Evolutionary conservation across 1,140 invertebrate species (phyloP).

Genomic region (Orussus abietinus): DNA sequence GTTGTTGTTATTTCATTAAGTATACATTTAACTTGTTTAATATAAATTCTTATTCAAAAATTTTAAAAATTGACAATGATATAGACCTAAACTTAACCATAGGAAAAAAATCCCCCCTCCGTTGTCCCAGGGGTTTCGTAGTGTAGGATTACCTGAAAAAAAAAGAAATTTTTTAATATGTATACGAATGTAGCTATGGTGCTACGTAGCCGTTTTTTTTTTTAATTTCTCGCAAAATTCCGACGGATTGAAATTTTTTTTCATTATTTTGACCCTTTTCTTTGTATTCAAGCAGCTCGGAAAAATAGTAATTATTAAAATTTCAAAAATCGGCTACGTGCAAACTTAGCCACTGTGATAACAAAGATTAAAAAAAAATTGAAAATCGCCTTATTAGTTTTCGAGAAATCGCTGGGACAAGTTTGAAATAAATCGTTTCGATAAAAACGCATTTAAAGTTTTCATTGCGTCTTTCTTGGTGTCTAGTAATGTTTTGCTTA

Average conservation of each 20-base stretch:
- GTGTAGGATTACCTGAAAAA: not conserved
- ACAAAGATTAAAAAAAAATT: not conserved
- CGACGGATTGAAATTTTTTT: not conserved
- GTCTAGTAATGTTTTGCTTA: not conserved
- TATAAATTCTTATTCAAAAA: not conserved
- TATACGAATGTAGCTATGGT: no score
- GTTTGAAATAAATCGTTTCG: not conserved
- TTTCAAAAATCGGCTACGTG: not conserved
- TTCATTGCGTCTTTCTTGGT: conserved; percentile 1
- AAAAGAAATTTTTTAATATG: no score
- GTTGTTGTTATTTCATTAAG: no score
- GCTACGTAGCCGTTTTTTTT: no score
- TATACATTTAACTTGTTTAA: no score
- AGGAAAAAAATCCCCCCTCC: not conserved
- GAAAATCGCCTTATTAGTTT: conserved; percentile 1
- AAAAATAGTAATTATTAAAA: no score
- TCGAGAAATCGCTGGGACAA: not conserved
- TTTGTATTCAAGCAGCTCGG: no score
- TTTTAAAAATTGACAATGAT: no score
- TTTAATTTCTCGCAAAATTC: not conserved
- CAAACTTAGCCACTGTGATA: not conserved
- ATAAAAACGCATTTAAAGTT: not conserved
- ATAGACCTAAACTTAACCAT: not conserved
- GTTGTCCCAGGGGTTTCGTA: no score
- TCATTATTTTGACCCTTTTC: not conserved